Conservation (phyloP, 2,888 invertebrate species). For the Chloromyia formosa region DNA sequence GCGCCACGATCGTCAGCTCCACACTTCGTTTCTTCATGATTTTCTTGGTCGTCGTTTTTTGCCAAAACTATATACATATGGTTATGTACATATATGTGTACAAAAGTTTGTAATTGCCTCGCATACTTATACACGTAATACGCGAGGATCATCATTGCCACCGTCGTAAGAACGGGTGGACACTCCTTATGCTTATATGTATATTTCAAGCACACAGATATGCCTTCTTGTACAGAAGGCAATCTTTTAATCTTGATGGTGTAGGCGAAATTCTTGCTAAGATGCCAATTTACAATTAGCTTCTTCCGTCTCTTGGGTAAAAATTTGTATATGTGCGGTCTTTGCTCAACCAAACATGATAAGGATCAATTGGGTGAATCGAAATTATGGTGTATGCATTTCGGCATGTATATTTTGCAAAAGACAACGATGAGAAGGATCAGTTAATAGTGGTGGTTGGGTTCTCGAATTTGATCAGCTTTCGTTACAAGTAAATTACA, state of each 20-base stretch:
- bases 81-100: too few species aligned
- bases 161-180: neutral
- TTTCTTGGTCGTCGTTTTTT: neutral
- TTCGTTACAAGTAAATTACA: too few species aligned
- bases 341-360: constrained; percentile 12
- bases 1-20: constrained; percentile 8
- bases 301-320: constrained; percentile 42
- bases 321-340: constrained; percentile 12
- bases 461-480: too few species aligned
- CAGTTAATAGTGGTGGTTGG: too few species aligned
- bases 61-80: too few species aligned
- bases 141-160: neutral
- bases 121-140: neutral
- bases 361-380: constrained; percentile 36
- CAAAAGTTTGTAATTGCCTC: too few species aligned
- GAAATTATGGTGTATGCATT: constrained; percentile 33
- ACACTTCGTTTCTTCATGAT: neutral
- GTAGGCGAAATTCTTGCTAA: constrained; percentile 47
- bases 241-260: constrained; percentile 29
- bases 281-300: constrained; percentile 47
- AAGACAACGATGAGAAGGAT: neutral
- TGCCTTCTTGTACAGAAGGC: constrained; percentile 16
- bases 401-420: neutral
- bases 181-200: too few species aligned
- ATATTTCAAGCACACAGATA: neutral